Base-by-base conservation (phyloP, 2,888 invertebrate genomes). In the Omphaloscelis lunosa region DNA sequence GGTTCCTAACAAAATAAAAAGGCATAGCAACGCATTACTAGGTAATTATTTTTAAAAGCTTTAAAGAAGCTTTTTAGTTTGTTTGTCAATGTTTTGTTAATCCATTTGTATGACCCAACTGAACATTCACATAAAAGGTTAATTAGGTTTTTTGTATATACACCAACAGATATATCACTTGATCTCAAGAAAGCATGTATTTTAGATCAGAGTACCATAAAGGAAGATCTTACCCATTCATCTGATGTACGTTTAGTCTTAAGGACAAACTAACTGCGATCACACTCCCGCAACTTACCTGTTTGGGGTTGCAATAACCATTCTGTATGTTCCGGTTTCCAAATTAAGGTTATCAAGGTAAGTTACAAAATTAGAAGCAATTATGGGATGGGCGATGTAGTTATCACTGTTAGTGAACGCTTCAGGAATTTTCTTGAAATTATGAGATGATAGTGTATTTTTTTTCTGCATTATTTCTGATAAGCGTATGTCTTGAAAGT, bases 251-350 rank as follows among this genome's bases (percentile, higher is more conserved):
- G 17, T 62, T 27, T 34, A 34, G 20, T 34, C 27, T 4, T 56
- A 66, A 79, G 20, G 61, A 72, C 29, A 59, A 67, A 29, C 63
- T 74, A 56, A 65, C 59, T 23, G 53, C 12, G n/a, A 79, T 41
- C 56, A 63, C 78, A 63, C 11, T 2, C 58, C 62, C 27, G n/a
- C 51, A 8, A 61, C 39, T 59, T 59, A 63, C 65, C 69, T 66
- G 59, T 69, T 80, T 41, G 68, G 48, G 76, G 70, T 70, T 72
- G 62, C 69, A 45, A 63, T 80, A 80, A 69, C 65, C 59, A 70
- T 76, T 72, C 3, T 6, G 2, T 65, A 75, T 29, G 48, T 68
- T 39, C n/a, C 34, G 45, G 62, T 17, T 59, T 27, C 34, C n/a
- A 59, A 77, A 75, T 80, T 75, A 48, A 59, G 58, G 67, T 68